phyloP scores from a whole-genome alignment of 1,140 invertebrate genomes.

The Drosophila watanabei region DNA sequence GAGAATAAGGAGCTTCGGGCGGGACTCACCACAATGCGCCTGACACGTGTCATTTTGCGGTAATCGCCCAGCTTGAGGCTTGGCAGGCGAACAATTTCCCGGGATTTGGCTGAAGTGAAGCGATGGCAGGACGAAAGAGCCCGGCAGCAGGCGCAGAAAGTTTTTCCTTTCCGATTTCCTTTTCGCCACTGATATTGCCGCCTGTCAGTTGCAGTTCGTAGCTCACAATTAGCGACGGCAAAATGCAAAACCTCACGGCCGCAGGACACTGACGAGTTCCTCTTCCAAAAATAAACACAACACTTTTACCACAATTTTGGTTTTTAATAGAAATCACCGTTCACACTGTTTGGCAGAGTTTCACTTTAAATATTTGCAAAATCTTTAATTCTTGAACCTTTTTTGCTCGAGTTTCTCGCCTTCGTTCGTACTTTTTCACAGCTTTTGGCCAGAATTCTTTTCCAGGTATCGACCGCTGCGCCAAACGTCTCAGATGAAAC shows the following conservation, averaged over 20 bases:
- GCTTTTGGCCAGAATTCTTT: conserved; percentile 42
- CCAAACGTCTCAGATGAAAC: conserved; percentile 85
- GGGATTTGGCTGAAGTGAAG: conserved; percentile 42
- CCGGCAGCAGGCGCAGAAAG: conserved; percentile 22
- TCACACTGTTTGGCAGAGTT: neutral
- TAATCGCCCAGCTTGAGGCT: conserved; percentile 76
- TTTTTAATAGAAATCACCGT: conserved; percentile 3
- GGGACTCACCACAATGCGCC: conserved; percentile 79
- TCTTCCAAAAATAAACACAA: conserved; percentile 5
- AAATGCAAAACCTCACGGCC: conserved; percentile 15
- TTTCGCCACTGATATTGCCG: conserved; percentile 24
- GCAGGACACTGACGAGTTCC: conserved; percentile 12
- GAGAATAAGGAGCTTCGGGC: conserved; percentile 1
- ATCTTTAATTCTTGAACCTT: conserved; percentile 3
- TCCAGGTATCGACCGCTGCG: conserved; percentile 74
- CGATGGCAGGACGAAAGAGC: conserved; percentile 1
- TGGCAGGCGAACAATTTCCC: conserved; percentile 46
- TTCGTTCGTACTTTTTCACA: conserved; percentile 39
- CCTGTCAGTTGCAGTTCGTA: conserved; percentile 36
- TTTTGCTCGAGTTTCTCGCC: conserved; percentile 14
- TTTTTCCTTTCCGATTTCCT: conserved; percentile 29
- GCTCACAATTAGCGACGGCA: conserved; percentile 52
- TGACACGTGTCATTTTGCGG: conserved; percentile 82
- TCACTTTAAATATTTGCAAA: neutral
- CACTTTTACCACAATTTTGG: conserved; percentile 3